Base-by-base conservation (phyloP, 2,888 invertebrate genomes). In the Digitonthophagus gazella region DNA sequence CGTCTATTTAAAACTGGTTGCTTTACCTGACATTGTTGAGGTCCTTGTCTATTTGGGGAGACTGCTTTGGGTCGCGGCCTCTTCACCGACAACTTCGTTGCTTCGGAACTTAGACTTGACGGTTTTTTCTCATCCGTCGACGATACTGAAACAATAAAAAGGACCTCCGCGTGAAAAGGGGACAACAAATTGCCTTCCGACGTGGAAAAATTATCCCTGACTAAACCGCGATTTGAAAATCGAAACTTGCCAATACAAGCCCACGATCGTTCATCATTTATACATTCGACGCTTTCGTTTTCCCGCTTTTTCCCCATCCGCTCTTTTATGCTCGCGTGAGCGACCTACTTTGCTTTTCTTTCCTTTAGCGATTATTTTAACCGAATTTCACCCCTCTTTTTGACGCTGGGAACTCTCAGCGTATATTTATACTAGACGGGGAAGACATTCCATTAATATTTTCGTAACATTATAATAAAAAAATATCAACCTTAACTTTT, bases 11-110 rank as follows among this genome's bases (percentile, higher is more conserved):
- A 44, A 1, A 44, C 4, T 44, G 6, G 2, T 3, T 44, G 28
- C 8, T 18, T 85, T 83, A 96, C 95, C 88, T 94, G 95, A 84
- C 96, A 96, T 82, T 94, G 93, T 80, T 95, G 95, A 65, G 95
- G 95, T 71, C 95, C 95, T 84, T 95, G 95, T 71, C 95, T 85
- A 82, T 93, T 95, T 57, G 95, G 95, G 57, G 95, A 95, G 67
- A 93, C 91, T 73, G 94, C 91, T 83, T 96, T 96, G 20, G 93
- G 92, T 73, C 95, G 89, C 74, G 89, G 87, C 80, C 91, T 89
- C 81, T 91, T 90, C 72, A 86, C 87, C 58, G 86, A 84, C 78
- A 86, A 82, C 79, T 87, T 88, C 58, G 85, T 85, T 64, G 85
- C 85, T 77, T 87, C 87, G 54, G 82, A 44, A 11, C 11, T 44